Base-by-base conservation (phyloP, 2,888 invertebrate genomes). In the Idaea dimidiata region DNA sequence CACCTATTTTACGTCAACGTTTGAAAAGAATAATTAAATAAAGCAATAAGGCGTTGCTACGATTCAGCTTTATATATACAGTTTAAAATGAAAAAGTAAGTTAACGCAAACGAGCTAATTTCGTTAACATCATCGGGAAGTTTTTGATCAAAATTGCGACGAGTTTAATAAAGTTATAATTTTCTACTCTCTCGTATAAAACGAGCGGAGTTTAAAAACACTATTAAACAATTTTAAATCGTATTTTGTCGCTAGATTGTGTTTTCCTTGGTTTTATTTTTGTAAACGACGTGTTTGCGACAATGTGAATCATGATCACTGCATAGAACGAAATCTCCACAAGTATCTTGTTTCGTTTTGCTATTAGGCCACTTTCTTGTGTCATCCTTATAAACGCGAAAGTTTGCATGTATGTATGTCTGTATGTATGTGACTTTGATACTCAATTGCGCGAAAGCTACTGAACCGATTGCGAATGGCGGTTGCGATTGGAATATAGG, bases 91-190 rank as follows among this genome's bases (percentile, higher is more conserved):
- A 43, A 43, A 43, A 43, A 43, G 43, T 43, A 43, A 43, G 43
- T 43, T 43, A 43, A 43, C 43, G 43, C 43, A 43, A 43, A 43
- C 43, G 43, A 43, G 43, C 43, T 43, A 43, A 43, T 43, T 43
- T 43, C 6, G 43, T 43, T 43, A 14, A 43, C 43, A 43, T 43
- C 43, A 43, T 10, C 43, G 6, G 7, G 43, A 43, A 43, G 10
- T 43, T 43, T 43, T 43, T 43, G 43, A 43, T 43, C n/a, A 8
- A 14, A 43, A 43, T 43, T 43, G 43, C 43, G 8, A 1, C 14
- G 43, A 43, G 43, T 43, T 43, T 43, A 43, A 43, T 43, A 43
- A 43, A 43, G 43, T 43, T 43, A 43, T 43, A 6, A 43, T 43
- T 43, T 43, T 43, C 43, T 14, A 10, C 43, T 43, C 10, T 32